These are phyloP conservation scores for Hirtodrosophila cameraria DNA, from an alignment of 2,888 invertebrate species.

Conservation along the genomic window DNA sequence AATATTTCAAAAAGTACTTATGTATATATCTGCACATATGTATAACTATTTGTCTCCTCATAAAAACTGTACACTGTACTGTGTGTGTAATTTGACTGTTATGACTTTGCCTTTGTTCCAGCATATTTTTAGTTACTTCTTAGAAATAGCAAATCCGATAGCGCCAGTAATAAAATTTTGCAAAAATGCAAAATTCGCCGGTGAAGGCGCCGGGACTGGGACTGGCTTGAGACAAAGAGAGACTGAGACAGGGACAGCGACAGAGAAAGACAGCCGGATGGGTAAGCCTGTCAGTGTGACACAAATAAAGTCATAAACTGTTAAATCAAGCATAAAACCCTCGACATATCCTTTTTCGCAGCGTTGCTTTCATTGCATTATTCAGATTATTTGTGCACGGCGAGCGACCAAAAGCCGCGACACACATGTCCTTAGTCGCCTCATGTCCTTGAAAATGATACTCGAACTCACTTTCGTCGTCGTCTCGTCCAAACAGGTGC, in stretches of 20 bases:
- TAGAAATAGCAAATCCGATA: conserved; percentile 64
- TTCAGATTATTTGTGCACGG: conserved; percentile 56
- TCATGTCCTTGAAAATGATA: conserved; percentile 37
- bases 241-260: conserved; percentile 4
- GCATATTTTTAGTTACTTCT: conserved; percentile 58
- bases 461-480: conserved; percentile 58
- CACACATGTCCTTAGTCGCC: conserved; percentile 20
- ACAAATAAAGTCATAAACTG: conserved; percentile 76
- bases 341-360: conserved; percentile 72
- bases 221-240: conserved; percentile 1
- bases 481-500: conserved; percentile 63
- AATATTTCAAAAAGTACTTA: conserved; percentile 5
- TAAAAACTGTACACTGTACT: conserved; percentile 23
- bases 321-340: conserved; percentile 72
- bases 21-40: too few relatives aligned
- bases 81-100: conserved; percentile 16
- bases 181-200: conserved; percentile 41
- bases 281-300: conserved; percentile 23
- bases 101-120: conserved; percentile 66
- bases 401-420: conserved; percentile 59
- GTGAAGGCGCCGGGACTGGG: conserved; percentile 27
- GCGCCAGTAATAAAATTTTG: conserved; percentile 75
- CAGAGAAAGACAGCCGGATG: conserved; percentile 4
- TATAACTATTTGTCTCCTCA: not conserved
- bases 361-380: conserved; percentile 65